These are phyloP conservation scores for Hemiprocne comata DNA, from an alignment of 2,113 vertebrate species.

Conservation along the genomic window DNA sequence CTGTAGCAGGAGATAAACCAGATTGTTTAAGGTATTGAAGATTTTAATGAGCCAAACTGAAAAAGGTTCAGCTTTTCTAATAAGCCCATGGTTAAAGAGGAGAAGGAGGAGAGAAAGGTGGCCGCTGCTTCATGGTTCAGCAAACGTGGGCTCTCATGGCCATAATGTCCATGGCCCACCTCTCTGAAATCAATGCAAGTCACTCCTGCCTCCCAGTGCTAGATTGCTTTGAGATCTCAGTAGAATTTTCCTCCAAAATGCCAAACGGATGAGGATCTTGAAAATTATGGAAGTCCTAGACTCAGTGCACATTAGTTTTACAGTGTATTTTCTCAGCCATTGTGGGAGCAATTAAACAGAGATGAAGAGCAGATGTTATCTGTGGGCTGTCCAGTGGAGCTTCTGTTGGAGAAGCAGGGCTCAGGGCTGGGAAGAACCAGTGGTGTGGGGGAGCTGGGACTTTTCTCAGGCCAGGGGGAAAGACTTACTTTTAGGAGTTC, in stretches of 20 bases:
- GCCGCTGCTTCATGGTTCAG: neutral
- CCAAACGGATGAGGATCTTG: neutral
- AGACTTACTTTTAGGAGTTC: neutral
- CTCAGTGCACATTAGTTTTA: neutral
- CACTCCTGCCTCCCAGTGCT: neutral
- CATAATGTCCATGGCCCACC: neutral
- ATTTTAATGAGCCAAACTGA: neutral
- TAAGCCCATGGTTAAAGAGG: neutral
- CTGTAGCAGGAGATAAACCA: neutral
- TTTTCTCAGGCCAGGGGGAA: neutral
- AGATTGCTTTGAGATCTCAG: neutral
- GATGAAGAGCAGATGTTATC: neutral
- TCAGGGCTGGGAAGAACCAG: neutral
- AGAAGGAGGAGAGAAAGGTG: neutral
- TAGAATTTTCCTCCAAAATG: neutral
- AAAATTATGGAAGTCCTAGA: neutral
- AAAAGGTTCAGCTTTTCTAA: neutral
- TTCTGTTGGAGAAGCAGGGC: neutral
- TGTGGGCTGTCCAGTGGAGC: neutral
- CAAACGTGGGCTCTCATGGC: neutral
- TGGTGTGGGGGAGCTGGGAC: neutral
- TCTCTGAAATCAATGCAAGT: neutral
- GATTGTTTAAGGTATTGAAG: neutral
- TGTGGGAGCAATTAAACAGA: neutral
- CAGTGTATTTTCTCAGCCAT: rapidly evolving